Base-by-base conservation (phyloP, 2,888 invertebrate species). In the Drosophila diplacantha region DNA sequence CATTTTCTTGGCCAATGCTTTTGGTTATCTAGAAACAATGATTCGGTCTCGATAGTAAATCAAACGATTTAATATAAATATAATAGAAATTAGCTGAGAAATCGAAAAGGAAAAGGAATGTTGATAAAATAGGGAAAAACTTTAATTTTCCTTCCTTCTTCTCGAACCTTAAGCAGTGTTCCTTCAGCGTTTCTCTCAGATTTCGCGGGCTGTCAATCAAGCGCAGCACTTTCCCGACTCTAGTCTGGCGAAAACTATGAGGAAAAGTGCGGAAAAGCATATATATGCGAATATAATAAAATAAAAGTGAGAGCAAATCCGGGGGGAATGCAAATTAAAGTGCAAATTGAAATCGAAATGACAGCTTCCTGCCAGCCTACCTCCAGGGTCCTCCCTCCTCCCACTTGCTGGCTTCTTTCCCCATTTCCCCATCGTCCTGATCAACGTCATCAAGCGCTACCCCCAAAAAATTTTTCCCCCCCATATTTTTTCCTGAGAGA, bases 311-410 rank as follows among this genome's bases (percentile, higher is more conserved):
- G 32, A 60, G 62, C 49, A 49, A 49, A 49, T 62, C 34, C 34
- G n/a, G 12, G 34, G 31, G 43, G 35, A 51, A 75, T 75, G 75
- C 75, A 75, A 75, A 80, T 75, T 69, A 65, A 76, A 74, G 59
- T 72, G 71, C 75, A 59, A 63, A 63, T 64, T 67, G 52, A 68
- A 67, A 68, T 68, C 68, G 47, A 59, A 47, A 59, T 58, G 58
- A 59, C 58, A 43, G 52, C 60, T 46, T 43, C 67, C 46, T 26
- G 20, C 46, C 32, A 47, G 60, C 46, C 37, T 58, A 47, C 26
- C 46, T 29, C 31, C 37, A 56, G 43, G 12, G 22, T 52, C 44
- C 29, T 20, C 22, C 16, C 16, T 38, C n/a, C 11, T n/a, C 12
- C 9, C 11, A 5, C 9, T 35, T 16, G 16, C 35, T 5, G 9